These are phyloP conservation scores for Sitophilus oryzae DNA, from an alignment of 1,140 invertebrate genomes.

Conservation along the genomic window DNA sequence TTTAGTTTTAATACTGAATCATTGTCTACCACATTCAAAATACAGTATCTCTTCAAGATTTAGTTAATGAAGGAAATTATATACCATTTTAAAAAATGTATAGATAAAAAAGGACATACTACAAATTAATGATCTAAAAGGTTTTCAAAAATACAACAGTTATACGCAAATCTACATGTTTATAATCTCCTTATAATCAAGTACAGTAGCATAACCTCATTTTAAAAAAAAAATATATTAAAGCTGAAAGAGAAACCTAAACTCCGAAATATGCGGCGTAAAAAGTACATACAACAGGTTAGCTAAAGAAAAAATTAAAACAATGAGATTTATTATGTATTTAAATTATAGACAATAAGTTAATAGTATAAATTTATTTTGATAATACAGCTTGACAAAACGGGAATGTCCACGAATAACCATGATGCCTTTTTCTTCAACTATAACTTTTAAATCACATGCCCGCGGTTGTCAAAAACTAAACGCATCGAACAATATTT, in stretches of 20 bases:
- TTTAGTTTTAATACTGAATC: no score
- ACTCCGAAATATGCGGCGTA: background rate
- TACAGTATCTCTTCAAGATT: no score
- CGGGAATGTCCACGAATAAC: conserved; percentile 40
- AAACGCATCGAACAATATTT: conserved; percentile 13
- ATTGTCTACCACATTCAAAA: no score
- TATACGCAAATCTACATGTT: conserved; percentile 16
- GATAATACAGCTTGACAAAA: conserved; percentile 42
- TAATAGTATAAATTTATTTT: conserved; percentile 43
- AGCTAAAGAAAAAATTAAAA: conserved; percentile 11
- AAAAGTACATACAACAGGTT: conserved; percentile 1
- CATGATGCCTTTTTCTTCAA: conserved; percentile 12
- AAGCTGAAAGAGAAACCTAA: conserved; percentile 5
- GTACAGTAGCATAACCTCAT: conserved; percentile 14
- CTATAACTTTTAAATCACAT: conserved; percentile 19
- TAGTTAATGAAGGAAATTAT: background rate
- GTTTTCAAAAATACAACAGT: conserved; percentile 2
- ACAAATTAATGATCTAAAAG: background rate
- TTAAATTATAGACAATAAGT: conserved; percentile 37
- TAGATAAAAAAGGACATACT: background rate
- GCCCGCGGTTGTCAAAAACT: conserved; percentile 34
- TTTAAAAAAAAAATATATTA: conserved; percentile 7
- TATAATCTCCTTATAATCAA: conserved; percentile 20
- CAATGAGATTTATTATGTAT: conserved; percentile 6
- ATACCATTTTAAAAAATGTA: background rate